Conservation (phyloP, 2,888 invertebrate species). For the Caenorhabditis japonica region DNA sequence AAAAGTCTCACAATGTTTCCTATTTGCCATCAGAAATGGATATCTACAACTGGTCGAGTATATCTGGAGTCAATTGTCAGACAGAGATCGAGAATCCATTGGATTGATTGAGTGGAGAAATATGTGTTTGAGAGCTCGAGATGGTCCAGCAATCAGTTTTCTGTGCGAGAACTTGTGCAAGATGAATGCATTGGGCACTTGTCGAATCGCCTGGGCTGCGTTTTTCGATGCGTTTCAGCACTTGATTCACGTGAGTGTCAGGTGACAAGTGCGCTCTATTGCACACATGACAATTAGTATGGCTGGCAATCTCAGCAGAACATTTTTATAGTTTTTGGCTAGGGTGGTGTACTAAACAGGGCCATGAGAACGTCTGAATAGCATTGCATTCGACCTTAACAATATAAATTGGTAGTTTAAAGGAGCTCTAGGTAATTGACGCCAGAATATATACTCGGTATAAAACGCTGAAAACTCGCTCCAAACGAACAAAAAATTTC, state of each 20-base stretch:
- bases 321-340: no score
- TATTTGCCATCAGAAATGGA: constrained; percentile 65
- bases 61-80: constrained; percentile 60
- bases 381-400: no score
- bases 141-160: constrained; percentile 59
- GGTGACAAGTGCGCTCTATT: no score
- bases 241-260: constrained; percentile 44
- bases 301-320: no score
- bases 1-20: constrained; percentile 57
- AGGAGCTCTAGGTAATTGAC: no score
- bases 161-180: constrained; percentile 58
- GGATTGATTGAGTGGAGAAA: constrained; percentile 64
- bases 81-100: constrained; percentile 56
- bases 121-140: constrained; percentile 57
- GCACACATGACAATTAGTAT: no score
- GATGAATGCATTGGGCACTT: constrained; percentile 57
- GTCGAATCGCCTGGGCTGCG: constrained; percentile 59
- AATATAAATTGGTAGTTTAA: no score
- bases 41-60: constrained; percentile 58
- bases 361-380: no score
- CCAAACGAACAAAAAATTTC: no score
- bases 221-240: constrained; percentile 64
- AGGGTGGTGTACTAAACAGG: no score
- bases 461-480: no score
- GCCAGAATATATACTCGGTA: no score